Base-by-base conservation (phyloP, 2,888 invertebrate species). In the Hermaeophaga mercurialis region DNA sequence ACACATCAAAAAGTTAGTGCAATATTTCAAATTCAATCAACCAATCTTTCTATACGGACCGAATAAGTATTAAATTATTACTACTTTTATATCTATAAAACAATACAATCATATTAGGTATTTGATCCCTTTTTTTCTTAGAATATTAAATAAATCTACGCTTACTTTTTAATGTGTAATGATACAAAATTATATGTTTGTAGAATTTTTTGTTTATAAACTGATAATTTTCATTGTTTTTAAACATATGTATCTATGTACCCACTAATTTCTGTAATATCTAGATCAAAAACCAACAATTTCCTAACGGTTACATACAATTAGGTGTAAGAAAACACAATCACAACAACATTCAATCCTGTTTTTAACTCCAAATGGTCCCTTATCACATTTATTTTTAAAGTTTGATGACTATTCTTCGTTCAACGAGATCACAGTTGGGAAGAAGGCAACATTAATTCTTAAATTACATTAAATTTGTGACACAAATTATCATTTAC, bases 361-460 rank as follows among this genome's bases (percentile, higher is more conserved):
- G 58, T 60, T 43, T 24, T 59, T 50, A 59, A 43, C 22, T 50
- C 53, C 36, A 54, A 64, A 61, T 73, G 73, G 73, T 74, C 73
- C 74, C 73, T 55, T 74, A 73, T 74, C 73, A 74, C 73, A 74
- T 67, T 62, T 61, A 66, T 67, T 63, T 57, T 64, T 63, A 58
- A 17, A 36, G 11, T 45, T 57, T 64, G 56, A 62, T 69, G 62
- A 67, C 64, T 69, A 66, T 64, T 69, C 68, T 66, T 65, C 59
- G 56, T 63, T 64, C 56, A 67, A 68, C 69, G 67, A 73, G 70
- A 76, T 76, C 75, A 76, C 76, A 76, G 76, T 68, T 74, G 71
- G 72, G 72, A 74, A 74, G 73, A 76, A 76, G 76, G 75, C 75
- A 75, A 74, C 74, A 70, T 67, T 73, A 70, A 58, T 52, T 56